Evolutionary conservation across 23 tunicate genomes (phyloP).

Genomic region (Trididemnum nubilum): DNA sequence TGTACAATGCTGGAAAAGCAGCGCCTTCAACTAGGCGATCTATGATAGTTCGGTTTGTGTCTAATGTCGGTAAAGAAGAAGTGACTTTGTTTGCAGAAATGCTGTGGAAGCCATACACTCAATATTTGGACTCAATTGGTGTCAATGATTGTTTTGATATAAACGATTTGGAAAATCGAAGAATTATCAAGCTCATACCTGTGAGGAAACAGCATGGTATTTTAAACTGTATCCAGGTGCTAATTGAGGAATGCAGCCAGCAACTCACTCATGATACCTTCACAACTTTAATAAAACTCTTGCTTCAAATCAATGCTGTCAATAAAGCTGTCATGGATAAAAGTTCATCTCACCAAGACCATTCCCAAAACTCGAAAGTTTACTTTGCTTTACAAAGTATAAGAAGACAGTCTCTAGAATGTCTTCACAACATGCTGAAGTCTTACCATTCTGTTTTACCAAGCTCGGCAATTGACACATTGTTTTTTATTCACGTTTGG

Average conservation of each 20-base stretch:
- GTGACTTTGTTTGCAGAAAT: conserved; percentile 36
- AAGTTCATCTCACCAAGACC: too few relatives aligned
- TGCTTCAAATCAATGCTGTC: conserved; percentile 17
- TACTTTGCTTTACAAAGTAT: conserved; percentile 12
- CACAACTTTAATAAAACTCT: conserved; percentile 10
- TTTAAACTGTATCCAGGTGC: conserved; percentile 37
- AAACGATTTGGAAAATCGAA: not conserved
- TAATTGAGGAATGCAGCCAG: conserved; percentile 42
- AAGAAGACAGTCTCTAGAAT: conserved; percentile 24
- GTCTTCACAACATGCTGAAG: conserved; percentile 29
- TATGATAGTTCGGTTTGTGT: conserved; percentile 57
- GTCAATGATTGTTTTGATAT: not conserved
- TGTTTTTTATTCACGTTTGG: conserved; percentile 46
- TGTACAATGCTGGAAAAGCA: conserved; percentile 34
- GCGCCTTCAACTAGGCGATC: conserved; percentile 30
- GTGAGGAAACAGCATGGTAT: conserved; percentile 64
- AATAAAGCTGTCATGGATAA: conserved; percentile 5
- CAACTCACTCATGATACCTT: conserved; percentile 17
- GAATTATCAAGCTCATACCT: conserved; percentile 42
- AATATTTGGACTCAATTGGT: not conserved
- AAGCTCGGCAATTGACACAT: conserved; percentile 17
- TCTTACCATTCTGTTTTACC: conserved; percentile 39
- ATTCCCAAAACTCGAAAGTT: not conserved
- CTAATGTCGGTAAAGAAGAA: conserved; percentile 22
- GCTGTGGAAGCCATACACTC: conserved; percentile 26